phyloP scores from a whole-genome alignment of 2,113 vertebrate genomes.

The Callopanchax toddi region DNA sequence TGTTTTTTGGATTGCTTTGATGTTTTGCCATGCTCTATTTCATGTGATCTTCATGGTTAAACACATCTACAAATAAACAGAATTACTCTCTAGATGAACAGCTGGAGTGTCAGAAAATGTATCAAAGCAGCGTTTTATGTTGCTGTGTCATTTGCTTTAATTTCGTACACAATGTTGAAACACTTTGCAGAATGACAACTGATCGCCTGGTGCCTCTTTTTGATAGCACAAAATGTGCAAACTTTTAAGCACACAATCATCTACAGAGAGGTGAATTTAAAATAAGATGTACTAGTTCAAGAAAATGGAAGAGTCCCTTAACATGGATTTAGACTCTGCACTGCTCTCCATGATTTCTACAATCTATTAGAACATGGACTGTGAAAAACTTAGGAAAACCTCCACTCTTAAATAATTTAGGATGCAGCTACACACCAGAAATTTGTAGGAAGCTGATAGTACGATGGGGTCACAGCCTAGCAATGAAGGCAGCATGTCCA shows the following conservation, averaged over 20 bases:
- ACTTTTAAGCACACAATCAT: not conserved
- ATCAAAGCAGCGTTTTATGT: conserved; percentile 61
- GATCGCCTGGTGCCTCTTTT: not conserved
- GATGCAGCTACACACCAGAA: no score
- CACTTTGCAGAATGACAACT: conserved; percentile 25
- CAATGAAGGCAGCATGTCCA: no score
- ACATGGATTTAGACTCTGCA: no score
- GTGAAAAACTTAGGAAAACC: no score
- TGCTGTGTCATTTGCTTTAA: conserved; percentile 56
- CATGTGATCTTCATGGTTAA: conserved; percentile 66
- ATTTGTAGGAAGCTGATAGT: no score
- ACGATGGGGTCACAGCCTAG: no score
- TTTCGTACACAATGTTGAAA: conserved; percentile 58
- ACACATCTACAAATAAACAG: conserved; percentile 69
- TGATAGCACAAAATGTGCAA: not conserved
- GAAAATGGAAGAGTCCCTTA: no score
- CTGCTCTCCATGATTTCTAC: no score
- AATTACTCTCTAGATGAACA: conserved; percentile 62
- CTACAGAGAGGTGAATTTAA: not conserved
- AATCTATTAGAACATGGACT: no score
- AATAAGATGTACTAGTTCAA: no score
- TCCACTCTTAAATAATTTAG: no score
- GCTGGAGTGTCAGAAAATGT: conserved; percentile 57
- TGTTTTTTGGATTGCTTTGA: conserved; percentile 69
- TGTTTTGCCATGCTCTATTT: conserved; percentile 64